A percentile compares a stretch with the other conserved stretches of the same genome.
Evolutionary conservation across 2,797 vertebrate genomes (phyloP).

Genomic region (Sebastes melanostomus): DNA sequence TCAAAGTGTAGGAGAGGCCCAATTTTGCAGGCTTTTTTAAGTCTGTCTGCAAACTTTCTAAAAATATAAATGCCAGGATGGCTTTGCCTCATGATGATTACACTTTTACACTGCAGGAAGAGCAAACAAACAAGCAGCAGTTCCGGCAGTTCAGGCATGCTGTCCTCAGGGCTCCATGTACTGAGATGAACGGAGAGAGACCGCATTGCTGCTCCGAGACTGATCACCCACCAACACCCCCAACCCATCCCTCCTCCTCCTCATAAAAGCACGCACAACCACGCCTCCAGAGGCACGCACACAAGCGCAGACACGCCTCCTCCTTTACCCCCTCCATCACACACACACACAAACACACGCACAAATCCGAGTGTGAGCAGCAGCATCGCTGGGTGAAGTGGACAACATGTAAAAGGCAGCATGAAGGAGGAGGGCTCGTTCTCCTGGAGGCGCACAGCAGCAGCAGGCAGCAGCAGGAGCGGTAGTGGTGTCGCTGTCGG

Average conservation of each 20-base stretch:
- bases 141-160: neutral
- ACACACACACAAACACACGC: neutral
- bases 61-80: neutral
- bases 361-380: constrained; percentile 20
- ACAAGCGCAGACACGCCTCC: constrained; percentile 79
- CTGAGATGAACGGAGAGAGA: constrained; percentile 29
- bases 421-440: constrained; percentile 36
- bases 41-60: constrained; percentile 30
- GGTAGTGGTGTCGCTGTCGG: neutral
- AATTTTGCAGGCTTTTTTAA: neutral
- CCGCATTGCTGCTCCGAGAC: constrained; percentile 66
- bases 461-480: constrained; percentile 47
- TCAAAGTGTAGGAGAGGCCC: constrained; percentile 3
- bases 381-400: constrained; percentile 37
- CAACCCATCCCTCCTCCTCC: neutral
- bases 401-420: constrained; percentile 55
- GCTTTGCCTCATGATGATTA: neutral
- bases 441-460: constrained; percentile 31
- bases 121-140: constrained; percentile 16
- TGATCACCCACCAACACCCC: constrained; percentile 19
- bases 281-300: constrained; percentile 71
- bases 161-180: constrained; percentile 8
- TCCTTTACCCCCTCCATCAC: constrained; percentile 57
- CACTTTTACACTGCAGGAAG: constrained; percentile 5
- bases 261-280: constrained; percentile 66